Evolutionary conservation across 2,113 vertebrate genomes (phyloP).

Genomic region (Takifugu bimaculatus): DNA sequence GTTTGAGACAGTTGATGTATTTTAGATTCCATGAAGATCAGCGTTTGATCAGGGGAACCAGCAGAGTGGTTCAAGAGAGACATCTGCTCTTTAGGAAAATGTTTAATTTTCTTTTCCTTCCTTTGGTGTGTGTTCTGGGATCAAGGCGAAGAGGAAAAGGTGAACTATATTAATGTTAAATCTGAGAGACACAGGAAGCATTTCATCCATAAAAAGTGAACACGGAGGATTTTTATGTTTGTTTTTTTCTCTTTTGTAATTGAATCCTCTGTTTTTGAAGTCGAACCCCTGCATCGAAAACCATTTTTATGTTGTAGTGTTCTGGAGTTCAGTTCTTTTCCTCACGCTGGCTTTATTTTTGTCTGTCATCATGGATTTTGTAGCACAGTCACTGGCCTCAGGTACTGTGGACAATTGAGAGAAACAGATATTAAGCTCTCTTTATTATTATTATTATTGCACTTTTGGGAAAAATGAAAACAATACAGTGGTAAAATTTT

Average conservation of each 20-base stretch:
- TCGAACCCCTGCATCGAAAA: constrained; percentile 68
- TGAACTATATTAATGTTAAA: constrained; percentile 67
- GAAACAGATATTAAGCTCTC: constrained; percentile 73
- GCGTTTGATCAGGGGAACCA: constrained; percentile 64
- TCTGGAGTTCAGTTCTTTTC: constrained; percentile 68
- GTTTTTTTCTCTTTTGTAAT: constrained; percentile 54
- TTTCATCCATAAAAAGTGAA: constrained; percentile 68
- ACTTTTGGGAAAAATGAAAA: constrained; percentile 70
- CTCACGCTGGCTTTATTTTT: constrained; percentile 61
- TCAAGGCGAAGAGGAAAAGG: constrained; percentile 63
- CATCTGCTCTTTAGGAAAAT: constrained; percentile 62
- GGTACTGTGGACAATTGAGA: constrained; percentile 78
- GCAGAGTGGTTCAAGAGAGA: constrained; percentile 48
- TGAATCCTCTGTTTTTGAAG: constrained; percentile 69
- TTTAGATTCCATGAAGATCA: constrained; percentile 73
- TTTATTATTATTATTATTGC: constrained; percentile 69
- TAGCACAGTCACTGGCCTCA: constrained; percentile 81
- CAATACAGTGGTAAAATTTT: constrained; percentile 63
- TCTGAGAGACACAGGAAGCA: constrained; percentile 63
- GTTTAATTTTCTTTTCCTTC: constrained; percentile 35
- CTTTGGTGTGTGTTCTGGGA: constrained; percentile 70
- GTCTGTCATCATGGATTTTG: constrained; percentile 72
- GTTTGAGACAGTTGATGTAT: constrained; percentile 77
- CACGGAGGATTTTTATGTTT: constrained; percentile 62
- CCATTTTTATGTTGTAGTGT: constrained; percentile 75